Evolutionary conservation across 2,113 vertebrate species (phyloP).

Genomic region (Salvelinus fontinalis): DNA sequence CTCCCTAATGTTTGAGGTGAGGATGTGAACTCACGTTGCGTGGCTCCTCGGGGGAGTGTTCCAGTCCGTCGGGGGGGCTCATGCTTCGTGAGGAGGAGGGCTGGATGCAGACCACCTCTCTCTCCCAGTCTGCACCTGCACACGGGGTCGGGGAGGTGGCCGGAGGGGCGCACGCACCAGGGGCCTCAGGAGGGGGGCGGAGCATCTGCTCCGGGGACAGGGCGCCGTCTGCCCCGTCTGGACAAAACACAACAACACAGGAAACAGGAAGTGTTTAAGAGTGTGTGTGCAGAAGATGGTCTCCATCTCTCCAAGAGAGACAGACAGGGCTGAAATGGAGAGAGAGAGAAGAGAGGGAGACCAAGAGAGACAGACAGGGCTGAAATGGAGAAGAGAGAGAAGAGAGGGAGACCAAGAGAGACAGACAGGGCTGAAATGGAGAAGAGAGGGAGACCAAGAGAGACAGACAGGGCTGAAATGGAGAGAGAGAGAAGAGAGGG

Average conservation of each 20-base stretch:
- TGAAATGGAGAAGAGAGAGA: no score
- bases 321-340: no score
- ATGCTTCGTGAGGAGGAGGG: constrained; percentile 90
- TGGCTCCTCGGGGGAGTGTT: constrained; percentile 82
- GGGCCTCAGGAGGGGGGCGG: constrained; percentile 81
- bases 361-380: no score
- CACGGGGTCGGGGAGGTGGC: constrained; percentile 37
- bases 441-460: no score
- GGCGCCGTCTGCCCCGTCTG: constrained; percentile 85
- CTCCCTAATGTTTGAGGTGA: not conserved
- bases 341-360: no score
- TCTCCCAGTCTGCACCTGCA: constrained; percentile 71
- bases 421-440: no score
- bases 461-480: no score
- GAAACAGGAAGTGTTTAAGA: not conserved
- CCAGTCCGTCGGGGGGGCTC: constrained; percentile 87
- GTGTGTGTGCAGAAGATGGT: no score
- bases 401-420: no score
- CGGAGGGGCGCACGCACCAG: constrained; percentile 56
- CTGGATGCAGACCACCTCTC: constrained; percentile 92
- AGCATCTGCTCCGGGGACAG: constrained; percentile 85
- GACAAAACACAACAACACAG: constrained; percentile 28
- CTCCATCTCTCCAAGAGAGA: no score
- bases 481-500: no score
- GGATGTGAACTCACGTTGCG: constrained; percentile 45